Evolutionary conservation across 2,797 vertebrate species (phyloP).

Genomic region (Rhabdomys pumilio): DNA sequence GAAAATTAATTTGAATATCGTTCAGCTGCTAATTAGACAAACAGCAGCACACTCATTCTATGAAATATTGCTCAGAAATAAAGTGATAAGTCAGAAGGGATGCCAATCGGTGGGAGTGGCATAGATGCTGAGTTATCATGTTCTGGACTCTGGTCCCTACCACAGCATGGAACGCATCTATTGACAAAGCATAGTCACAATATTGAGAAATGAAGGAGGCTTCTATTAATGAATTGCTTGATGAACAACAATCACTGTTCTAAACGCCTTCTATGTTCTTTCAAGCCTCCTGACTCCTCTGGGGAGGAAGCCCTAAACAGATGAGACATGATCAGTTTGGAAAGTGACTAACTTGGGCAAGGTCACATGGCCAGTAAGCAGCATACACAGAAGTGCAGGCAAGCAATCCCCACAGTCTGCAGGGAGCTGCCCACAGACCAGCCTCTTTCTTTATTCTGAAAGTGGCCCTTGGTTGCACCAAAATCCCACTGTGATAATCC

Average conservation of each 20-base stretch:
- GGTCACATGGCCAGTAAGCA: not conserved
- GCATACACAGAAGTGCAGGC: fast-evolving
- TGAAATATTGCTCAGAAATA: not conserved
- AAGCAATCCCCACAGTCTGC: not conserved
- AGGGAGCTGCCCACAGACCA: not conserved
- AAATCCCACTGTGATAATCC: not conserved
- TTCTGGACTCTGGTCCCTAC: too few relatives aligned
- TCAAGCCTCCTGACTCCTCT: not conserved
- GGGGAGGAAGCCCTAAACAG: not conserved
- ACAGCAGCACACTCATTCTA: too few relatives aligned
- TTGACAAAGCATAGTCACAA: not conserved
- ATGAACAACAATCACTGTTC: fast-evolving
- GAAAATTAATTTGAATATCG: not conserved
- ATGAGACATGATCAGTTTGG: not conserved
- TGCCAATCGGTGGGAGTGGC: not conserved
- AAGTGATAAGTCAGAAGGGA: not conserved
- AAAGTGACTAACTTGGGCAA: not conserved
- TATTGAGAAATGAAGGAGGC: not conserved
- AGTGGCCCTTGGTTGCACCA: too few relatives aligned
- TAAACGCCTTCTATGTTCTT: not conserved
- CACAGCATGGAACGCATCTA: not conserved
- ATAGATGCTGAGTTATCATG: fast-evolving
- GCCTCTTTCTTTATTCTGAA: not conserved
- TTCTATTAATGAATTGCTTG: too few relatives aligned
- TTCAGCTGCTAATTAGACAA: not conserved